Evolutionary conservation across 2,888 invertebrate genomes (phyloP).

Genomic region (Achlya flavicornis): DNA sequence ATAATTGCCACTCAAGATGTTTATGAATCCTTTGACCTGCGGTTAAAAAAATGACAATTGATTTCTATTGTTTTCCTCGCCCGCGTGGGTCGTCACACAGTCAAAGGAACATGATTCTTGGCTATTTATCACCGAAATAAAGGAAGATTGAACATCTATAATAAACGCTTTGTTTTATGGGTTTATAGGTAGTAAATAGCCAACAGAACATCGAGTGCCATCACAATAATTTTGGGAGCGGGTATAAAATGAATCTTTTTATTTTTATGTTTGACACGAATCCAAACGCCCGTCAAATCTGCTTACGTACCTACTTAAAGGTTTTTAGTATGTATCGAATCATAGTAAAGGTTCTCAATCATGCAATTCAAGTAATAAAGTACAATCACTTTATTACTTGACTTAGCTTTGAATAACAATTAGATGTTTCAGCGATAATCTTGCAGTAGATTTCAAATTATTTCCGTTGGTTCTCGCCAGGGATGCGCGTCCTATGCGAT

Average conservation of each 20-base stretch:
- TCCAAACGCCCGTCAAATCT: background rate
- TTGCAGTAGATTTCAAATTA: no score
- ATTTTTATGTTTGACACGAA: background rate
- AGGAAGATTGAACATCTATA: background rate
- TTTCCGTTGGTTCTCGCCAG: no score
- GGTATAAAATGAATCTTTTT: background rate
- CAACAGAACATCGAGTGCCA: background rate
- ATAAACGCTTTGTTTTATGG: background rate
- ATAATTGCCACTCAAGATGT: background rate
- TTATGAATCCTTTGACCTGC: no score
- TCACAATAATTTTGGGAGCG: background rate
- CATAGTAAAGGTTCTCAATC: background rate
- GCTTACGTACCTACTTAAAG: background rate
- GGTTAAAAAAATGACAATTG: no score
- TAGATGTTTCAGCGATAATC: no score
- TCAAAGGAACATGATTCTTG: no score
- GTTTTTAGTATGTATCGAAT: background rate
- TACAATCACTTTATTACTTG: no score
- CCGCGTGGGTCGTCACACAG: no score
- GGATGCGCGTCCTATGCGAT: no score
- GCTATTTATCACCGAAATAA: constrained; percentile 1
- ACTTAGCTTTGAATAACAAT: no score
- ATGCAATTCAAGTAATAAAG: background rate
- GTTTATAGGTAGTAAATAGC: background rate
- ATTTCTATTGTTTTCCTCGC: no score